Evolutionary conservation across 2,888 invertebrate genomes (phyloP).

Genomic region (Cistogaster globosa): DNA sequence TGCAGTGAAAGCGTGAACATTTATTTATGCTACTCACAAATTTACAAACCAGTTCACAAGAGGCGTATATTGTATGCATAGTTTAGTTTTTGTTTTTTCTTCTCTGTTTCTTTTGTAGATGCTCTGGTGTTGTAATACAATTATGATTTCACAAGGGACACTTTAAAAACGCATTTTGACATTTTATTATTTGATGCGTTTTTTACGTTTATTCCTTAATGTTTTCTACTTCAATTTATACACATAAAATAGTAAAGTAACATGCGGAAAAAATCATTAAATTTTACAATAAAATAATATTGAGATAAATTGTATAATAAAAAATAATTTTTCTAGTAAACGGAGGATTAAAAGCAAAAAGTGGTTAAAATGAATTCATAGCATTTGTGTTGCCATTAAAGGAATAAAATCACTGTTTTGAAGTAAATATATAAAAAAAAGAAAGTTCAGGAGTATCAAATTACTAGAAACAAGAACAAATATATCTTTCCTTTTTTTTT

Average conservation of each 20-base stretch:
- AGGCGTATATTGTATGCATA: constrained; percentile 9
- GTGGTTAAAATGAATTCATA: constrained; percentile 11
- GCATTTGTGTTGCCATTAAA: too few species aligned
- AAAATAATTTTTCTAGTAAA: constrained; percentile 21
- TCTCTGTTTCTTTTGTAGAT: constrained; percentile 1
- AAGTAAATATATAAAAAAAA: neutral
- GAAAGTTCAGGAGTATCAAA: constrained; percentile 41
- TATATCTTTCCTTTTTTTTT: neutral
- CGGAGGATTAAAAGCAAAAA: constrained; percentile 11
- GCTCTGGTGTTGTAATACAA: constrained; percentile 70
- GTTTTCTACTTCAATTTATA: constrained; percentile 20
- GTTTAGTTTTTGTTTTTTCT: constrained; percentile 1
- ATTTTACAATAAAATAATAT: constrained; percentile 34
- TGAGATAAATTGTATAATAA: constrained; percentile 39
- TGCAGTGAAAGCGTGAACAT: neutral
- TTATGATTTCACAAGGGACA: constrained; percentile 73
- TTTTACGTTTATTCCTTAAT: constrained; percentile 9
- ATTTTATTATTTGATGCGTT: constrained; percentile 70
- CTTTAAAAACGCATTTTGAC: constrained; percentile 71
- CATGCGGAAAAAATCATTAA: constrained; percentile 58
- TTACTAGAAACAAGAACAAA: constrained; percentile 21
- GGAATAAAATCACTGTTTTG: constrained; percentile 42
- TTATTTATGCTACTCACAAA: neutral
- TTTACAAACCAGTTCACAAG: neutral
- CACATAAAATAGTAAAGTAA: constrained; percentile 45